Conservation (phyloP, 2,888 invertebrate species). For the Gerris lacustris region DNA sequence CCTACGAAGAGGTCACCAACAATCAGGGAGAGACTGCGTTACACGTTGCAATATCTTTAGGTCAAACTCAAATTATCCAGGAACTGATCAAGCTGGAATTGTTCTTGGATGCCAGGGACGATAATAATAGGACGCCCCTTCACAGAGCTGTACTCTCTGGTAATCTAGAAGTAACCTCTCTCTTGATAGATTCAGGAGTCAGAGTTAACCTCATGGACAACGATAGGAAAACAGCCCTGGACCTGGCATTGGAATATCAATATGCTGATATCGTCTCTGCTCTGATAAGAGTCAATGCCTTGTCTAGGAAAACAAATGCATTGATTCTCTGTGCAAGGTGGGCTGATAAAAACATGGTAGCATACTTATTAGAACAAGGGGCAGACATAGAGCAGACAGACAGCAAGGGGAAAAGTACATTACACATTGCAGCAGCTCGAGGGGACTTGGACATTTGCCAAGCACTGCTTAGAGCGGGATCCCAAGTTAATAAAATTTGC, state of each 20-base stretch:
- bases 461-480: too few relatives aligned
- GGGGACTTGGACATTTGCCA: not conserved
- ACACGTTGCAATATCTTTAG: not conserved
- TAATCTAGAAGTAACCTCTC: not conserved
- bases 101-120: not conserved
- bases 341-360: constrained; percentile 2
- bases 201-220: not conserved
- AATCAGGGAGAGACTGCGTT: not conserved
- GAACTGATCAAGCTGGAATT: not conserved
- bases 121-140: not conserved
- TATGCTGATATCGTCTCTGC: not conserved
- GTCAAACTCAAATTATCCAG: not conserved
- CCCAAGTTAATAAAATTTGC: not conserved
- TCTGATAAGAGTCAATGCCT: too few relatives aligned
- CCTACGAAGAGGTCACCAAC: too few relatives aligned
- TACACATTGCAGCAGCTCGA: not conserved
- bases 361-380: not conserved
- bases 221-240: not conserved
- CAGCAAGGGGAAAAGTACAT: not conserved
- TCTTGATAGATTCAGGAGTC: not conserved
- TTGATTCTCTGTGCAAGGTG: not conserved
- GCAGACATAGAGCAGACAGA: not conserved
- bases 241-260: not conserved
- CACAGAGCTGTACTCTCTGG: not conserved
- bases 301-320: too few relatives aligned